phyloP scores from a whole-genome alignment of 2,113 vertebrate species.

The Shinisaurus crocodilurus region DNA sequence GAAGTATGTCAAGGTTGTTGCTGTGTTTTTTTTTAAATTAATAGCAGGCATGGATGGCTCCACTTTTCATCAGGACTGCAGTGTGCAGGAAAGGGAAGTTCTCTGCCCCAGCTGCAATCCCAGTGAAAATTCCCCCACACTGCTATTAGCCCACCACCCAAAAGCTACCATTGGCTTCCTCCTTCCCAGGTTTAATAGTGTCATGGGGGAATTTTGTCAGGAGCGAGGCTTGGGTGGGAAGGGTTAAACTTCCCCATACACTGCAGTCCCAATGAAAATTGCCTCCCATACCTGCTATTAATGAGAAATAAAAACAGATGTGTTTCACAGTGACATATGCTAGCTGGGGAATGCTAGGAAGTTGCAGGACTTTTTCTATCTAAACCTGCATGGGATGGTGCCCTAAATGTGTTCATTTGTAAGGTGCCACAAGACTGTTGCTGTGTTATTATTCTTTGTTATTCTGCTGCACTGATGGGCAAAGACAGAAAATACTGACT shows the following conservation, averaged over 20 bases:
- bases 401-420: background rate
- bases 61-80: background rate
- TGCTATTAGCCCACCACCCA: no score
- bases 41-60: no score
- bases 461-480: background rate
- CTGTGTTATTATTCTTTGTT: background rate
- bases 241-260: background rate
- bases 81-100: background rate
- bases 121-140: no score
- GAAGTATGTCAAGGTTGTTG: no score
- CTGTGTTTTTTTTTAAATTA: no score
- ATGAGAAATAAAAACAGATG: background rate
- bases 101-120: no score
- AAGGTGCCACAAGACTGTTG: background rate
- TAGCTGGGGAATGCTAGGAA: background rate
- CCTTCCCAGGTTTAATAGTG: no score
- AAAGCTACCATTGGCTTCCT: no score
- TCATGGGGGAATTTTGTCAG: no score
- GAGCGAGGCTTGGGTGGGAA: no score
- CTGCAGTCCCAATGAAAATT: background rate
- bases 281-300: background rate
- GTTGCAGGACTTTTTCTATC: background rate
- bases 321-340: background rate
- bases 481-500: background rate
- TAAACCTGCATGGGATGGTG: background rate